A percentile compares a stretch with the other conserved stretches of the same genome.
These are phyloP conservation scores for Thereuonema tuberculata DNA, from an alignment of 1,140 invertebrate species.

Conservation along the genomic window DNA sequence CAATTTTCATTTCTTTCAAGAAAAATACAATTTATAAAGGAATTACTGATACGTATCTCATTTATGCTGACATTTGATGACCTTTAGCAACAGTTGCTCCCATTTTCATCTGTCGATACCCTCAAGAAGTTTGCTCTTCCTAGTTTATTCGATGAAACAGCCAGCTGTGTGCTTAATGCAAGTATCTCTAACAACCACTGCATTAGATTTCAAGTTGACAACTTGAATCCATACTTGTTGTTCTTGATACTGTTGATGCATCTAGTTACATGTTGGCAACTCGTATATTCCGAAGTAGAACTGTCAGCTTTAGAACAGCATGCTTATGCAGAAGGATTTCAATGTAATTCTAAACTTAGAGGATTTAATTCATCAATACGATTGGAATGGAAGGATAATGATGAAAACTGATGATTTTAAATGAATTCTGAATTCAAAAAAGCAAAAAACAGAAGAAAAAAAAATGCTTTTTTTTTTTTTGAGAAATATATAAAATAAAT, in stretches of 20 bases:
- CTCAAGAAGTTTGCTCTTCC: background rate
- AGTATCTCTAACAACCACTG: background rate
- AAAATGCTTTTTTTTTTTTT: no score
- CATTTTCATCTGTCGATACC: background rate
- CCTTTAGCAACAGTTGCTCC: no score
- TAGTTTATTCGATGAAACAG: background rate
- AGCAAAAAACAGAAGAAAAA: no score
- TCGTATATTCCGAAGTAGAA: no score
- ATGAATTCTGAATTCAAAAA: no score
- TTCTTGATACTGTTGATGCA: background rate
- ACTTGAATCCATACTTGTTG: background rate
- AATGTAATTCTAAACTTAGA: background rate
- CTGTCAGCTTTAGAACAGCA: background rate
- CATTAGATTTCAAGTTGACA: background rate
- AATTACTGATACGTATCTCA: no score
- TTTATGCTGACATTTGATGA: no score
- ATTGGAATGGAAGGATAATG: no score
- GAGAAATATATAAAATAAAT: no score
- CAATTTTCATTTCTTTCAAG: no score
- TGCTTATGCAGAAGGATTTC: conserved; percentile 5
- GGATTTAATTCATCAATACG: background rate
- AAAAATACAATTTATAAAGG: no score
- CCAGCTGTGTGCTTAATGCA: background rate
- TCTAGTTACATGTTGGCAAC: background rate
- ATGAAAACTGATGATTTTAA: no score